Evolutionary conservation across 2,113 vertebrate species (phyloP), one percentile per base, ranked within the genome.

Genomic region (Empidonax traillii): DNA sequence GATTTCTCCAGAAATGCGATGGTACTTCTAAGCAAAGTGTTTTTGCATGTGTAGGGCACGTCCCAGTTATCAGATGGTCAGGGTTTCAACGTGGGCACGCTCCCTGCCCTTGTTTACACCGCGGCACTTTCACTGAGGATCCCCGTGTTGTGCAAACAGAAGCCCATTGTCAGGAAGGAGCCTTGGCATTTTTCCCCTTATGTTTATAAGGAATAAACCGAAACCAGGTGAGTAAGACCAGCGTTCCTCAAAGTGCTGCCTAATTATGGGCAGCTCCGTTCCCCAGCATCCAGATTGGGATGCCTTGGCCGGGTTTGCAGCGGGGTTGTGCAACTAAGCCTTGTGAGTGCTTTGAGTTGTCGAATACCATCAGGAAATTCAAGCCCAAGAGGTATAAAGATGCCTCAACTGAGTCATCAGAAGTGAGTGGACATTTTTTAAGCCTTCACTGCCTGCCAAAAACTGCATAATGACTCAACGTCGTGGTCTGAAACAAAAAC

Each of bases 1-100:
- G 56, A 49, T 44, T 72, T 61, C 81, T 56, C 15, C 66, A 91
- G 69, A 87, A 88, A 47, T 74, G 3, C 66, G 66, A 41, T 63
- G 47, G 35, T n/a, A 41, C 77, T 90, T 84, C 56, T 44, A 75
- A 87, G 76, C 39, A 68, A 59, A 87, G 56, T 43, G 12, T 0
- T 53, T 62, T 81, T 72, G 33, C 56, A 47, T 72, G 65, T 59
- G 30, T 52, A 56, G 58, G 89, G 74, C 74, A 82, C 0, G 23
- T 68, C 80, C 61, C 46, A 41, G 39, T 19, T 93, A 92, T 87
- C 91, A 85, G 91, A 89, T 43, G 66, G 87, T 69, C 84, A 56
- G 31, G 77, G 79, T 96, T 91, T 78, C 76, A 72, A 12, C 15
- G 1, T 8, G 59, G 88, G 33, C 68, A 85, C 1, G 0, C 43